Evolutionary conservation across 2,797 vertebrate genomes (phyloP).

Genomic region (Ceryle rudis): DNA sequence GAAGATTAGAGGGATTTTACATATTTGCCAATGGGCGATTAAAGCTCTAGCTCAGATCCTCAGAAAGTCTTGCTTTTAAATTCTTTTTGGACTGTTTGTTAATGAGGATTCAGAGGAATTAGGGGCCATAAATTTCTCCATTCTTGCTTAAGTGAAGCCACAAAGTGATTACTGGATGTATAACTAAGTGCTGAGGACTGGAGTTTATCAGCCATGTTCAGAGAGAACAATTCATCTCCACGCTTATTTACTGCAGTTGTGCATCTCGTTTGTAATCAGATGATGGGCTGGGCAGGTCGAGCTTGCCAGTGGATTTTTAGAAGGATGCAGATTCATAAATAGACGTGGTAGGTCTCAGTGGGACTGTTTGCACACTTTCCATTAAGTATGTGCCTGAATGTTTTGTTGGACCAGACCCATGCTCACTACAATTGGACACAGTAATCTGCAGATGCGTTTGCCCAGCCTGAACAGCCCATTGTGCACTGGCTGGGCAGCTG

Average conservation of each 20-base stretch:
- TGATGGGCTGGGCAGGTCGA: not conserved
- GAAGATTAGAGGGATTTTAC: slow-evolving; percentile 47
- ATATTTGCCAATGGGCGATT: slow-evolving; percentile 21
- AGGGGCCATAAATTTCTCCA: slow-evolving; percentile 51
- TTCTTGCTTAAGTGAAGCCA: slow-evolving; percentile 38
- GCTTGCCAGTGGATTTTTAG: not conserved
- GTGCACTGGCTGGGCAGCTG: rapidly evolving
- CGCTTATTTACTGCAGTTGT: not conserved
- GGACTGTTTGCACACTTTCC: not conserved
- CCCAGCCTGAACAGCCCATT: not conserved
- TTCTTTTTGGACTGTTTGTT: slow-evolving; percentile 63
- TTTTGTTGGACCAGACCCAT: not conserved
- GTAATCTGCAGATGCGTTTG: not conserved
- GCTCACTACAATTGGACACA: rapidly evolving
- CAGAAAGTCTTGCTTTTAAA: slow-evolving; percentile 51
- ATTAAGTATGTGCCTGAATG: not conserved
- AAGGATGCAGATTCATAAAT: not conserved
- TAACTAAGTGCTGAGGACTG: slow-evolving; percentile 2
- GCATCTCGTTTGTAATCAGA: not conserved
- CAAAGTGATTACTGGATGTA: slow-evolving; percentile 35
- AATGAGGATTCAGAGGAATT: slow-evolving; percentile 66
- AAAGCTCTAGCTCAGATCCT: slow-evolving; percentile 22
- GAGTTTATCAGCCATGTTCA: not conserved
- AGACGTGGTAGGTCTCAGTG: not conserved
- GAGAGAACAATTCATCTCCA: not conserved